Conservation (phyloP, 2,888 invertebrate genomes). For the Pantelozetes paolii region DNA sequence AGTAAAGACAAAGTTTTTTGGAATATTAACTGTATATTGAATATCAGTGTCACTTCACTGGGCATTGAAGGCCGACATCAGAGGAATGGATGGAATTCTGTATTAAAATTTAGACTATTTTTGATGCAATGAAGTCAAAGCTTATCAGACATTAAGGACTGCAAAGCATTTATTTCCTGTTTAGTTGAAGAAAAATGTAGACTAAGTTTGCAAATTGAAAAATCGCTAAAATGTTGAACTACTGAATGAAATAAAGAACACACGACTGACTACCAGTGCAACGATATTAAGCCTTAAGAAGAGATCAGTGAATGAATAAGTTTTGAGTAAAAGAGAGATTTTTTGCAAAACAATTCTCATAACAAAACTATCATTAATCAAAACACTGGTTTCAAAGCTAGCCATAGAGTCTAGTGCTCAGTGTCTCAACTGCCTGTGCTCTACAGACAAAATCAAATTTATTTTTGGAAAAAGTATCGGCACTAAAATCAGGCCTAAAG, state of each 20-base stretch:
- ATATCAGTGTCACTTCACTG: neutral
- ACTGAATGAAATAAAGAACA: neutral
- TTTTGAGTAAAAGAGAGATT: neutral
- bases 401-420: too few species aligned
- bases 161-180: slow-evolving; percentile 28
- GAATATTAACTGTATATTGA: too few species aligned
- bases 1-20: too few species aligned
- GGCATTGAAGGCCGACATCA: neutral
- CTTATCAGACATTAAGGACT: slow-evolving; percentile 8
- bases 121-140: slow-evolving; percentile 7
- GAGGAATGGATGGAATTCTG: neutral
- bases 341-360: slow-evolving; percentile 37
- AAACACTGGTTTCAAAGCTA: slow-evolving; percentile 25
- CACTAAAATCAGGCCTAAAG: slow-evolving; percentile 11
- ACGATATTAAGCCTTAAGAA: neutral
- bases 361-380: slow-evolving; percentile 37
- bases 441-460: slow-evolving; percentile 4
- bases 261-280: slow-evolving; percentile 1
- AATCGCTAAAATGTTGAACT: neutral
- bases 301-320: slow-evolving; percentile 8
- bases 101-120: neutral
- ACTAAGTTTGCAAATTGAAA: slow-evolving; percentile 10
- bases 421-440: neutral
- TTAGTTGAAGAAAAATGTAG: neutral
- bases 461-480: slow-evolving; percentile 11